Evolutionary conservation across 2,113 vertebrate species (phyloP).

Genomic region (Rhizomys pruinosus): DNA sequence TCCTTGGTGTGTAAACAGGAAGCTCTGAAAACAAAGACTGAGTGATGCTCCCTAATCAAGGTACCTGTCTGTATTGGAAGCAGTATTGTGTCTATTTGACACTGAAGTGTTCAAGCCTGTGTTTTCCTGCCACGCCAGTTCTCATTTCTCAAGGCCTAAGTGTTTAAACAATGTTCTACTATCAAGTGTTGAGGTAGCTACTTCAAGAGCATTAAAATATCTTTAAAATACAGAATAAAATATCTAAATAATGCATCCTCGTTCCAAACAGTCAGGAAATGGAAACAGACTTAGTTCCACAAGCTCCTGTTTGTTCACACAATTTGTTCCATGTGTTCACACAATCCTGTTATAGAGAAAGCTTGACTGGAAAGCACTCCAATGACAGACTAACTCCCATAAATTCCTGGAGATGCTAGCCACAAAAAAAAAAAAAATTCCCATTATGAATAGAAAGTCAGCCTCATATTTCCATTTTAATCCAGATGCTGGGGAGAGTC

Average conservation of each 20-base stretch:
- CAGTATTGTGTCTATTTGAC: background rate
- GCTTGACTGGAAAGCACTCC: slow-evolving; percentile 1
- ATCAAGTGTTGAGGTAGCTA: background rate
- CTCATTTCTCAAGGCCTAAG: slow-evolving; percentile 24
- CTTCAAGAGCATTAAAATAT: background rate
- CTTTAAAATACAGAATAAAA: slow-evolving; percentile 53
- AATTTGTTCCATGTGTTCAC: slow-evolving; percentile 32
- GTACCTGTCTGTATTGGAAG: background rate
- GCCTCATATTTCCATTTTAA: slow-evolving; percentile 53
- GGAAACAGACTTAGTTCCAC: background rate
- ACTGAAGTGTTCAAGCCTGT: background rate
- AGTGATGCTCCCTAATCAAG: background rate
- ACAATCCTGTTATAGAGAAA: slow-evolving; percentile 9
- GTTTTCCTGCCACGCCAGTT: background rate
- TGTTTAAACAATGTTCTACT: slow-evolving; percentile 29
- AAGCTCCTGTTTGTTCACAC: background rate
- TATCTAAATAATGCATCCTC: background rate
- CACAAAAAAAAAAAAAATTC: slow-evolving; percentile 40
- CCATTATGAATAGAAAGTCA: slow-evolving; percentile 54
- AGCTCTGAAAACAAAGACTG: too few relatives aligned
- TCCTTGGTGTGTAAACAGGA: too few relatives aligned
- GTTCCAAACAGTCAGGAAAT: slow-evolving; percentile 57
- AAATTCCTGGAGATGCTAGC: slow-evolving; percentile 52
- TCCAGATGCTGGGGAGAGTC: slow-evolving; percentile 38
- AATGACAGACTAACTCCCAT: slow-evolving; percentile 45